phyloP scores from a whole-genome alignment of 2,113 vertebrate genomes.

The Mustelus asterias region DNA sequence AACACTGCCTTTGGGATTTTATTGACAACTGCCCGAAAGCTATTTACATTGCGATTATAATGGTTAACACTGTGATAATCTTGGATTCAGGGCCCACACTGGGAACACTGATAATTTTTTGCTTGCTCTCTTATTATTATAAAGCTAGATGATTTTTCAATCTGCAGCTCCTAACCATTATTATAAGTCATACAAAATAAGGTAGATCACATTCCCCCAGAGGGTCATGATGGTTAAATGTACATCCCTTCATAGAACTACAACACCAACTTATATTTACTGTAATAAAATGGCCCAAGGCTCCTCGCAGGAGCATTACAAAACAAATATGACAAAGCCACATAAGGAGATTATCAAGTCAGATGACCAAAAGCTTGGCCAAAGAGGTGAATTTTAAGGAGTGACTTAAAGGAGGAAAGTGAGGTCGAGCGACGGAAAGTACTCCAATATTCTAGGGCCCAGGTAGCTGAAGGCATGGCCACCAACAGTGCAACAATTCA shows the following conservation, averaged over 20 bases:
- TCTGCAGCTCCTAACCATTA: not conserved
- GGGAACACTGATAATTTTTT: not conserved
- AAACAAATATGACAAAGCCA: too few relatives aligned
- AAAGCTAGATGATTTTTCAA: not conserved
- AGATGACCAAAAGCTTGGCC: not conserved
- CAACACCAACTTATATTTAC: too few relatives aligned
- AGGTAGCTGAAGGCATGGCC: not conserved
- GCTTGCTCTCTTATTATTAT: not conserved
- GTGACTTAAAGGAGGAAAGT: not conserved
- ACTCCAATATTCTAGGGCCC: not conserved
- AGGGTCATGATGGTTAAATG: not conserved
- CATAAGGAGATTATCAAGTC: too few relatives aligned
- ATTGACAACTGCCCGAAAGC: not conserved
- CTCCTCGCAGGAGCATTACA: too few relatives aligned
- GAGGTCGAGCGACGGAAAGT: not conserved
- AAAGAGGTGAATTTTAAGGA: not conserved
- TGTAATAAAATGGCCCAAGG: too few relatives aligned
- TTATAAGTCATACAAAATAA: not conserved
- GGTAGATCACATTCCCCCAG: not conserved
- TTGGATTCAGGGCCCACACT: not conserved
- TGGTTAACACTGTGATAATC: not conserved
- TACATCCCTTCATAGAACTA: not conserved
- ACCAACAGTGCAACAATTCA: not conserved
- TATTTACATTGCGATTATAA: not conserved
- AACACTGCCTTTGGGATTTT: not conserved